These are phyloP conservation scores for Halesus radiatus DNA, from an alignment of 1,140 invertebrate species.

Conservation along the genomic window DNA sequence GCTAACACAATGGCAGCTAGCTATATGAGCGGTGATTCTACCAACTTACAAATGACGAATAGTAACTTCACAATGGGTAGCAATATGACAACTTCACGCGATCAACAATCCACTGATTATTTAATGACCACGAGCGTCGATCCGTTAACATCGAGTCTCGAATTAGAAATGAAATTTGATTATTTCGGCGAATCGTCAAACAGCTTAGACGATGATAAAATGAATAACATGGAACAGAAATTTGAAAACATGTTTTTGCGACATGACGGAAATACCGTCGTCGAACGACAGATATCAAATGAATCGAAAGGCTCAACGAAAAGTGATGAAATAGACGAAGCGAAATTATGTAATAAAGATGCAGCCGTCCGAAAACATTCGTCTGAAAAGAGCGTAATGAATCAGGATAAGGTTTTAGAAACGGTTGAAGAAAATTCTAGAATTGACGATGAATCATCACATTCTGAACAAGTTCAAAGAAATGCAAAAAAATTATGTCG, in stretches of 20 bases:
- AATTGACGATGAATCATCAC: slow-evolving; percentile 51
- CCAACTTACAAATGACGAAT: slow-evolving; percentile 65
- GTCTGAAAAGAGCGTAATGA: slow-evolving; percentile 32
- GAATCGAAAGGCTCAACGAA: slow-evolving; percentile 46
- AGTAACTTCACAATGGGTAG: slow-evolving; percentile 68
- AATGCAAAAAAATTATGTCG: background rate
- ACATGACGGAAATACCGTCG: slow-evolving; percentile 33
- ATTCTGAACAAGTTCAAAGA: slow-evolving; percentile 5
- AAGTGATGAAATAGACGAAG: slow-evolving; percentile 36
- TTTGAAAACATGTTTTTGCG: slow-evolving; percentile 48
- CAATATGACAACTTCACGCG: slow-evolving; percentile 66
- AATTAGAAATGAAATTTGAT: slow-evolving; percentile 70
- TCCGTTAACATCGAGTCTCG: slow-evolving; percentile 65
- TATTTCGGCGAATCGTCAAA: slow-evolving; percentile 68
- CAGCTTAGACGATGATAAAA: slow-evolving; percentile 60
- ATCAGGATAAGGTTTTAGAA: slow-evolving; percentile 54
- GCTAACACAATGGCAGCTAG: slow-evolving; percentile 61
- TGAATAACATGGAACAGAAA: slow-evolving; percentile 31
- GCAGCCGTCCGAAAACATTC: slow-evolving; percentile 33
- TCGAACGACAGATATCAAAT: slow-evolving; percentile 52
- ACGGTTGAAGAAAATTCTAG: slow-evolving; percentile 61
- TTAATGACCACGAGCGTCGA: slow-evolving; percentile 67
- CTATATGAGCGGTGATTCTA: slow-evolving; percentile 63
- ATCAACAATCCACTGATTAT: slow-evolving; percentile 64
- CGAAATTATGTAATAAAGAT: slow-evolving; percentile 12